Base-by-base conservation (phyloP, 1,140 invertebrate genomes). In the Kradibia gibbosae region DNA sequence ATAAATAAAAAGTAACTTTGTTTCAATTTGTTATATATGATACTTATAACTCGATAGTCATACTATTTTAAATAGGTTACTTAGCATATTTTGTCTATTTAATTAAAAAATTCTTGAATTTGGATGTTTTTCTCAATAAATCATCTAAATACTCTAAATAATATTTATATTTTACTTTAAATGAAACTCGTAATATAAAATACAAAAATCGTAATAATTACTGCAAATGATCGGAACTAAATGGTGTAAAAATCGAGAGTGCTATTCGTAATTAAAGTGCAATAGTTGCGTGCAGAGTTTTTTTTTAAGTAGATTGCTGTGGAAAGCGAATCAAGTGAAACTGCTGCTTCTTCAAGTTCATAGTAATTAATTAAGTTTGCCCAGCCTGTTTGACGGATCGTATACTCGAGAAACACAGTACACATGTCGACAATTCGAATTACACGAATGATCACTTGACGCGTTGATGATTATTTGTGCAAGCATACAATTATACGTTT, bases 331-430 rank as follows among this genome's bases (percentile, higher is more conserved):
- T 67, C 22, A 39, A 67, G 62, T 36, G 34, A 67, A 67, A 1
- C 28, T 20, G 71, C 48, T 34, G 42, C 42, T 73, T 53, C 28
- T 53, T 15, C 2, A 34, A 60, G 50, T 60, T 75, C 42, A 1
- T 57, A 42, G 55, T 76, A 65, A 76, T 76, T 76, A 76, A 76
- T 76, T 76, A 76, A 76, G 74, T 76, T 76, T 28, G 22, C 34
- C 53, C 17, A 11, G 22, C 0, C 72, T 50, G 31, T 4, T 50
- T 15, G 70, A 72, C 25, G 39, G 42, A 15, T 45, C 45, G 22
- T 20, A 25, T 1, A 36, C 22, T n/a, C 28, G 28, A 73, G 48
- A 55, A 74, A 76, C 22, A 76, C 73, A 28, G 72, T 34, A 74
- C 55, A 74, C 34, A 57, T 31, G 50, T 31, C 72, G 72, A 74